Evolutionary conservation across 2,113 vertebrate genomes (phyloP).

Genomic region (Tringa solitaria): DNA sequence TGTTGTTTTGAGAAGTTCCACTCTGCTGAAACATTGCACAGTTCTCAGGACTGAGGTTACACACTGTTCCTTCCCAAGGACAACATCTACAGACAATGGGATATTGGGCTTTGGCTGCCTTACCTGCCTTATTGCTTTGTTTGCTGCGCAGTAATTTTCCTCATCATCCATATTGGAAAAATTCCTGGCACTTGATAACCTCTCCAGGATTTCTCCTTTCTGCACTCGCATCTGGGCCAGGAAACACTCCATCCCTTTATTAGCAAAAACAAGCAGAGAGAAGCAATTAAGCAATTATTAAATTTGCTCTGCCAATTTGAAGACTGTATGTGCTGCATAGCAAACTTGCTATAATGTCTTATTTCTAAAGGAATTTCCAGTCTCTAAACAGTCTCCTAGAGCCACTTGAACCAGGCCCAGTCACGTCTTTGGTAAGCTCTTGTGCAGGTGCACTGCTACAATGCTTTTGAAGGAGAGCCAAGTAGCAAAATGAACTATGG

Average conservation of each 20-base stretch:
- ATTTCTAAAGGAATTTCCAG: neutral
- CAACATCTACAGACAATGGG: fast-evolving
- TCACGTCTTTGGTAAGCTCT: neutral
- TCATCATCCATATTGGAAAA: slow-evolving; percentile 92
- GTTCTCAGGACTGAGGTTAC: neutral
- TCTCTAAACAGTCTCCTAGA: neutral
- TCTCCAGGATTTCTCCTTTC: slow-evolving; percentile 90
- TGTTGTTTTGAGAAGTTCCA: neutral
- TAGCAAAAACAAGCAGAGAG: neutral
- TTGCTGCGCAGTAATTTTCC: slow-evolving; percentile 88
- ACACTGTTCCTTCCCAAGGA: neutral
- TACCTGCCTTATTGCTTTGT: slow-evolving; percentile 89
- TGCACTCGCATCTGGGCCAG: slow-evolving; percentile 90
- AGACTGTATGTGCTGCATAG: neutral
- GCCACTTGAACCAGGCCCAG: neutral
- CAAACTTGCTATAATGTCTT: neutral
- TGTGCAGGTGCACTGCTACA: neutral
- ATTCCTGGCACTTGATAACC: slow-evolving; percentile 90
- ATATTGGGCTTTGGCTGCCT: neutral
- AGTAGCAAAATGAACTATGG: neutral
- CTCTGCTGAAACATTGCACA: neutral
- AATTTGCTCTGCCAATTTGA: neutral
- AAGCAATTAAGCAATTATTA: neutral
- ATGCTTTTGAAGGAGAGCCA: neutral
- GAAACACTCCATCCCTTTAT: slow-evolving; percentile 88